A percentile compares a stretch with the other conserved stretches of the same genome.
Conservation (phyloP, 2,888 invertebrate genomes). For the Aromia moschata region DNA sequence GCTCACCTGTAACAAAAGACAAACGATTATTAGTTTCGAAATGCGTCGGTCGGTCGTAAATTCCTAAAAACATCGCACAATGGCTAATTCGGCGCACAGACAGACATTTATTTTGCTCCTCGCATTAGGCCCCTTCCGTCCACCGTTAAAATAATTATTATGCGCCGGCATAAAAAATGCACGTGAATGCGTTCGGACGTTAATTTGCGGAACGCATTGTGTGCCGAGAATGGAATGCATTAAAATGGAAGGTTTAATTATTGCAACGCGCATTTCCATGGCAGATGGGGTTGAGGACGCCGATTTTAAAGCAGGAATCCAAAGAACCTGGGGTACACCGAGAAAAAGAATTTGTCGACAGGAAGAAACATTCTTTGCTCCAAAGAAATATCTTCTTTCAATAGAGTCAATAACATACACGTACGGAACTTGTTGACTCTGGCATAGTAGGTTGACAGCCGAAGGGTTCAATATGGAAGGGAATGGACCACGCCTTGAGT, state of each 20-base stretch:
- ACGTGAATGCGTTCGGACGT: neutral
- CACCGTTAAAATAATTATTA: slow-evolving; percentile 12
- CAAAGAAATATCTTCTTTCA: no score
- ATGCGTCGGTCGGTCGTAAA: slow-evolving; percentile 12
- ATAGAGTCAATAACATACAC: no score
- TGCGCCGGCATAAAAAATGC: slow-evolving; percentile 3
- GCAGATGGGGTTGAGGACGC: no score
- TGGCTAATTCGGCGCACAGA: slow-evolving; percentile 2
- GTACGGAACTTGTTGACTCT: no score
- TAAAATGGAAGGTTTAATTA: neutral
- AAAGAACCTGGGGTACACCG: no score
- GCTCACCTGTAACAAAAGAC: slow-evolving; percentile 24
- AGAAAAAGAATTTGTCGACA: no score
- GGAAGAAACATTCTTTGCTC: no score
- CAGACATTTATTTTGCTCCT: slow-evolving; percentile 5
- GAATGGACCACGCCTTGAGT: no score
- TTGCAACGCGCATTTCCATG: no score
- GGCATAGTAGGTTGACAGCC: no score
- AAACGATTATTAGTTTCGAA: slow-evolving; percentile 20
- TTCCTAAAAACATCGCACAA: neutral
- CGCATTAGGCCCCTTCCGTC: slow-evolving; percentile 6
- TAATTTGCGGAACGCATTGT: slow-evolving; percentile 1
- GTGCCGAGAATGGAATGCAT: neutral
- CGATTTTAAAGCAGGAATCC: no score
- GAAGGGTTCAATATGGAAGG: no score